Evolutionary conservation across 2,888 invertebrate genomes (phyloP), one percentile per base, ranked within the genome.

Genomic region (Erpobdella octoculata): DNA sequence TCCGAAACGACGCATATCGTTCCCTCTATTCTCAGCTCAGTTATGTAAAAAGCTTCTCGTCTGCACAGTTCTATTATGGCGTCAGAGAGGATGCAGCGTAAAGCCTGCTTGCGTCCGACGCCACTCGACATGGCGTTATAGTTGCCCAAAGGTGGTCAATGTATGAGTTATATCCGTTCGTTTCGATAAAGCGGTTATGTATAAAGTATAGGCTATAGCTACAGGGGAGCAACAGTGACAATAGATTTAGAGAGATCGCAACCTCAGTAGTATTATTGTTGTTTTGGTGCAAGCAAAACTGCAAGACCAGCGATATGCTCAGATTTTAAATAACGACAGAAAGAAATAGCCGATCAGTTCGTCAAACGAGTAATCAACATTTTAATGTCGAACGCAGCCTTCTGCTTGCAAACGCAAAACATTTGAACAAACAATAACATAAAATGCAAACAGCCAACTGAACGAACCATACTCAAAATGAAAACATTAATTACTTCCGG

Each of bases 1-100:
- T 76, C 76, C 2, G 76, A 75, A 15, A 74, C 73, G 48, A 76
- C 37, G 70, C 76, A 76, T 15, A 76, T 65, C 15, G 75, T 75
- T 35, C 75, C 76, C 48, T 76, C 76, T 18, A 76, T 74, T 2
- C 74, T 59, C 65, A 76, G 61, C 59, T 76, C 76, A 28, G 76
- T 73, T 5, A 75, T 62, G 70, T 76, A 76, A 71, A 76, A 76
- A 5, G 75, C 68, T 65, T 76, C 73, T 59, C 61, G 12, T 12
- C 75, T 72, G 58, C 76, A 76, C 28, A 76, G 58, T 18, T 76
- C 75, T 15, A 75, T 69, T 33, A 76, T 75, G 33, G 76, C 75
- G 38, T 75, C 72, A 4, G 75, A 74, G 15, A 76, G 48, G 4
- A 73, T 53, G 6, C 64, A 28, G 18, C 64, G 61, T 46, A 75